Evolutionary conservation across 92 coral and sea anemone genomes (phyloP).

Genomic region (Siderastrea radians): DNA sequence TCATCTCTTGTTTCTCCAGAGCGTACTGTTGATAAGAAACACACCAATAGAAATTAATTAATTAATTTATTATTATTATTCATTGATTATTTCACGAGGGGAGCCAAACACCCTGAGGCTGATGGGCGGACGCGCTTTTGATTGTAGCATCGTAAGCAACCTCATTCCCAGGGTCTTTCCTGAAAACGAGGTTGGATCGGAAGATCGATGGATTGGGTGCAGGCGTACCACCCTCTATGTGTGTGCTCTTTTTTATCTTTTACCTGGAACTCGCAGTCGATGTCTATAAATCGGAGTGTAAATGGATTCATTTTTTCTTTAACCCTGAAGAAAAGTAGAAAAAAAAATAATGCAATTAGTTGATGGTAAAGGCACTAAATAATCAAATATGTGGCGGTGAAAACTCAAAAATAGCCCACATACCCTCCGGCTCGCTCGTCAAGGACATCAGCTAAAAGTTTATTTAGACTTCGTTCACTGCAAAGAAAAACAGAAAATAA

Average conservation of each 20-base stretch:
- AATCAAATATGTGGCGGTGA: no score
- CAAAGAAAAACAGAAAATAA: neutral
- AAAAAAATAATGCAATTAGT: neutral
- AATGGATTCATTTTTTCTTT: slow-evolving; percentile 93
- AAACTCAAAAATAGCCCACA: slow-evolving; percentile 3
- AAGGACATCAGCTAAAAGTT: slow-evolving; percentile 72
- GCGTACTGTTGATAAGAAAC: slow-evolving; percentile 74
- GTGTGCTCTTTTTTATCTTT: neutral
- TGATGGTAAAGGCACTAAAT: neutral
- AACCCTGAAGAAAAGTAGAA: slow-evolving; percentile 53
- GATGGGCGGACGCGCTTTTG: no score
- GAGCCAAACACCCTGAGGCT: no score
- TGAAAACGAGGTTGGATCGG: no score
- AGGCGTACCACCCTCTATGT: no score
- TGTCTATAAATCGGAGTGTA: slow-evolving; percentile 84
- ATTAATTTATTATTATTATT: neutral
- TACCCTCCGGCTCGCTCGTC: slow-evolving; percentile 87
- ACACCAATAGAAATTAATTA: neutral
- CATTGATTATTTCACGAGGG: no score
- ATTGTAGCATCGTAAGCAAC: no score
- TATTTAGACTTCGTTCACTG: slow-evolving; percentile 61
- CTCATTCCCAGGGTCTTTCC: no score
- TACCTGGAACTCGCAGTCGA: slow-evolving; percentile 91
- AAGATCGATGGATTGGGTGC: no score
- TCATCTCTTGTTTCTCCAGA: slow-evolving; percentile 89